Evolutionary conservation across 2,113 vertebrate genomes (phyloP).

Genomic region (Alligator mississippiensis): DNA sequence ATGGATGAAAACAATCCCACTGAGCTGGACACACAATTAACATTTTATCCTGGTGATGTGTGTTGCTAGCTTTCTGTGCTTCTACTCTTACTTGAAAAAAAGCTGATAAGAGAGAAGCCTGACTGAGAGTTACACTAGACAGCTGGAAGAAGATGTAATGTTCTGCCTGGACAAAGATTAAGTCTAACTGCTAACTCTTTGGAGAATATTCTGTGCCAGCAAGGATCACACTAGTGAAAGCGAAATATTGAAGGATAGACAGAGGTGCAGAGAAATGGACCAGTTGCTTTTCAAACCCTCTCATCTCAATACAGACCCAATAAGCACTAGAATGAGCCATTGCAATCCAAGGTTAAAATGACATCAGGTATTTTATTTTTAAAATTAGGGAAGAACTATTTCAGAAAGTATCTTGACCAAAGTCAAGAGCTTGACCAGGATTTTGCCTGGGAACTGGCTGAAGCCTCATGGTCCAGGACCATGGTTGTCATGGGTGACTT

Average conservation of each 20-base stretch:
- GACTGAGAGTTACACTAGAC: not conserved
- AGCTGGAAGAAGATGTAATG: not conserved
- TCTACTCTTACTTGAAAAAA: not conserved
- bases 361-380: not conserved
- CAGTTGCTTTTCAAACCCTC: not conserved
- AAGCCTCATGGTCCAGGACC: too few relatives aligned
- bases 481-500: too few relatives aligned
- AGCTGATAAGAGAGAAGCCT: not conserved
- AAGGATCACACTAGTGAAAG: rapidly evolving
- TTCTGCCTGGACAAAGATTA: not conserved
- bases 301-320: not conserved
- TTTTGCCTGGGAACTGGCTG: too few relatives aligned
- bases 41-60: not conserved
- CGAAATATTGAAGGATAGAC: not conserved
- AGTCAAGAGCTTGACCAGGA: too few relatives aligned
- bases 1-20: not conserved
- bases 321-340: too few relatives aligned
- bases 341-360: not conserved
- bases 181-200: too few relatives aligned
- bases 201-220: too few relatives aligned
- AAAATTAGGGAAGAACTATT: not conserved
- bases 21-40: not conserved
- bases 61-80: not conserved
- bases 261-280: not conserved
- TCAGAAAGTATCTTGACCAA: too few relatives aligned